Base-by-base conservation (phyloP, 2,888 invertebrate species). In the Campopleginae sp. region DNA sequence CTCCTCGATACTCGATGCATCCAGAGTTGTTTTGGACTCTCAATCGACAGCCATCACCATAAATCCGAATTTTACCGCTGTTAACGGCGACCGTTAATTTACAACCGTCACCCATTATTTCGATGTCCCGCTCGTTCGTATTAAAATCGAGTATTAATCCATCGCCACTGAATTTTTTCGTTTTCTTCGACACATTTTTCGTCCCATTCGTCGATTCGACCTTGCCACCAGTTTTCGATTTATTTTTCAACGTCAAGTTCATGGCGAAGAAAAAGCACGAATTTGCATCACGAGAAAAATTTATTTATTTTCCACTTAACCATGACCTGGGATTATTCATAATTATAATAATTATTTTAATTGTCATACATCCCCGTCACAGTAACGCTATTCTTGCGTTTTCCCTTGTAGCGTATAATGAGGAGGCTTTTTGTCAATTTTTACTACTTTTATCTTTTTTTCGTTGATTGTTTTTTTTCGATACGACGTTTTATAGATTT, bases 31-130 rank as follows among this genome's bases (percentile, higher is more conserved):
- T 87, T 0, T 54, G 74, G 0, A 81, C 85, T 17, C 81, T 89
- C 48, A 93, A 63, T 0, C 89, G 84, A 66, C 92, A 92, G 0
- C 92, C 93, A 44, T 93, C 93, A 1, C 93, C 93, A n/a, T 89
- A 87, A 0, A 93, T 82, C 0, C 89, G 89, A 8, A 93, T 86
- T 4, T 74, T 87, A 4, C 92, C 92, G 2, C 75, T 85, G 65
- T 93, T 93, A n/a, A 82, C 89, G 0, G 71, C 48, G 31, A 93
- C 58, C 0, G 74, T 89, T 5, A 93, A 83, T 63, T 82, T 86
- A 66, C 92, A 93, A 6, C 93, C 93, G 68, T 93, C 92, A 0
- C 93, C 93, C 2, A 82, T 87, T 4, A 93, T 79, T 65, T 90
- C 89, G 12, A 93, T 86, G 7, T 85, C 61, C 0, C 86, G 87